phyloP scores from a whole-genome alignment of 2,888 invertebrate species.

The Lithodes maja region DNA sequence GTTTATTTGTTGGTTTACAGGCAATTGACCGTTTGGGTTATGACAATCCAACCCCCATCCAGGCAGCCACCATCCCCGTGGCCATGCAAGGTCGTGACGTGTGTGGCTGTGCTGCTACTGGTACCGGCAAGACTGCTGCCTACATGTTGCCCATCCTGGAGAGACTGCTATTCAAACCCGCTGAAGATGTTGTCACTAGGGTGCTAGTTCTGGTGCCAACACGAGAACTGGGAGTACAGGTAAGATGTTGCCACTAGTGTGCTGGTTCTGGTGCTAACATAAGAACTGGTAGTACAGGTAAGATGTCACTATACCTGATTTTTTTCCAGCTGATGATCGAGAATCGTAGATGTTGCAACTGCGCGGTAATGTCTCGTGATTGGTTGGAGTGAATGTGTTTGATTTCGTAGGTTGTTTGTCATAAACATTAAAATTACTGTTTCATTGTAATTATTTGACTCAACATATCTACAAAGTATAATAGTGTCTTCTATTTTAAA shows the following conservation, averaged over 20 bases:
- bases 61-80: slow-evolving; percentile 94
- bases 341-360: too few species aligned
- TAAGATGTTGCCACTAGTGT: background rate
- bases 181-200: slow-evolving; percentile 81
- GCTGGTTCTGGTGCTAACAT: background rate
- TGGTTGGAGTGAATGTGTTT: too few species aligned
- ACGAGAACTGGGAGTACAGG: slow-evolving; percentile 95
- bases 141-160: slow-evolving; percentile 98
- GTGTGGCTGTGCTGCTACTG: slow-evolving; percentile 99
- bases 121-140: slow-evolving; percentile 98
- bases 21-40: slow-evolving; percentile 92
- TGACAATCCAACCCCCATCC: slow-evolving; percentile 97
- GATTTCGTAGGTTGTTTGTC: too few species aligned
- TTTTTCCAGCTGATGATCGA: too few species aligned
- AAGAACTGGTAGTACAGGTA: too few species aligned
- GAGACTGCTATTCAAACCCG: slow-evolving; percentile 89
- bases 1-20: slow-evolving; percentile 16
- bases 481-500: too few species aligned
- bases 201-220: slow-evolving; percentile 97
- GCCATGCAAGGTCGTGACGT: slow-evolving; percentile 95
- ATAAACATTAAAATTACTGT: too few species aligned
- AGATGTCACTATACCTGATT: too few species aligned
- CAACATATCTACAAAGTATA: too few species aligned
- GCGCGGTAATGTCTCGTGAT: too few species aligned
- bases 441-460: too few species aligned